phyloP scores from a whole-genome alignment of 2,888 invertebrate species.

The Drosophila parthenogenetica region DNA sequence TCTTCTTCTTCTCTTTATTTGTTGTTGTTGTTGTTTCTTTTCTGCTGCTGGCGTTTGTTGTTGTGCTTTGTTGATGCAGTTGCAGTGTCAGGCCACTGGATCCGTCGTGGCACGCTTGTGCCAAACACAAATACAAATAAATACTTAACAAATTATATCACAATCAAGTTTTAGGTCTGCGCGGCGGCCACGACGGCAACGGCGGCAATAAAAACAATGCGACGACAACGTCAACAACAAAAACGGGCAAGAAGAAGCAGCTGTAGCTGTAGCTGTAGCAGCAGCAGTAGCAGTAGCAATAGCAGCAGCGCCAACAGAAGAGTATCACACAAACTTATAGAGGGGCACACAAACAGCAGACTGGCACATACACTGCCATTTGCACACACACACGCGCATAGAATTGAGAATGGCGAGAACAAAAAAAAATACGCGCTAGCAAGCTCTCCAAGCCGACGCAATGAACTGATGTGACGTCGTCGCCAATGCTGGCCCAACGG shows the following conservation, averaged over 20 bases:
- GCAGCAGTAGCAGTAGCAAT: slow-evolving; percentile 1
- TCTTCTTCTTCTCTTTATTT: not conserved
- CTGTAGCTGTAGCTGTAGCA: slow-evolving; percentile 1
- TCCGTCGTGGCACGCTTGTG: slow-evolving; percentile 59
- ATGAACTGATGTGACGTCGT: slow-evolving; percentile 72
- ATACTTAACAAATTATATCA: slow-evolving; percentile 80
- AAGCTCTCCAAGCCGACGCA: slow-evolving; percentile 74
- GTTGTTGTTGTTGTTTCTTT: not conserved
- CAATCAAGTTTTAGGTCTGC: slow-evolving; percentile 59
- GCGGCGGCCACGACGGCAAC: slow-evolving; percentile 64
- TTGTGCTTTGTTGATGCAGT: slow-evolving; percentile 22
- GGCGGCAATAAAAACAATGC: slow-evolving; percentile 40
- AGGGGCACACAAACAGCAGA: slow-evolving; percentile 2
- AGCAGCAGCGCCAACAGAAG: slow-evolving; percentile 33
- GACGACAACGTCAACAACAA: slow-evolving; percentile 57
- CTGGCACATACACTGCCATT: slow-evolving; percentile 10
- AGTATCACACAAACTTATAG: slow-evolving; percentile 29
- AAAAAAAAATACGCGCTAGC: slow-evolving; percentile 59
- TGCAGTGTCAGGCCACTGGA: slow-evolving; percentile 18
- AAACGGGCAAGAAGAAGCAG: slow-evolving; percentile 48
- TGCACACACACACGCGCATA: slow-evolving; percentile 13
- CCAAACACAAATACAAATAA: slow-evolving; percentile 64
- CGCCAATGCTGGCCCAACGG: slow-evolving; percentile 45
- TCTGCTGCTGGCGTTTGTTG: not conserved
- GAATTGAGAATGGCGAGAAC: slow-evolving; percentile 41